Conservation (phyloP, 2,888 invertebrate species). For the Eudemis profundana region DNA sequence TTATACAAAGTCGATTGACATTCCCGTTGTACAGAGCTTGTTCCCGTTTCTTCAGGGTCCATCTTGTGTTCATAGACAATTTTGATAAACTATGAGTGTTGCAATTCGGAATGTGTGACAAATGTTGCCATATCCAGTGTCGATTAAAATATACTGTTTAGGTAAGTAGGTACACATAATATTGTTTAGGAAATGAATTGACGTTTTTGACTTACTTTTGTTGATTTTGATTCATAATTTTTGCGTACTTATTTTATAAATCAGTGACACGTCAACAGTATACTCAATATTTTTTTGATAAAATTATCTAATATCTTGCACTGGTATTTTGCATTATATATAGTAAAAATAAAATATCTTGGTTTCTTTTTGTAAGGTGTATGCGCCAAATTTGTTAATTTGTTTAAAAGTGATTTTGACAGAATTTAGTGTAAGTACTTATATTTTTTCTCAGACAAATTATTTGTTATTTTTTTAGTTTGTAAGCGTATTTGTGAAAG, state of each 20-base stretch:
- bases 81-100: constrained; percentile 19
- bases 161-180: constrained; percentile 10
- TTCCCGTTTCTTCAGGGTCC: too few species aligned
- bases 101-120: background rate
- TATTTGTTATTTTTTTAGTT: constrained; percentile 21
- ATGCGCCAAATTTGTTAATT: background rate
- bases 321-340: too few species aligned
- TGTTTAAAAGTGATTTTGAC: background rate
- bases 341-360: too few species aligned
- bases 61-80: constrained; percentile 9
- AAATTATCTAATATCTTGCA: too few species aligned
- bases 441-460: constrained; percentile 9
- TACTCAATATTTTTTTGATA: background rate
- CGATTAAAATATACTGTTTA: constrained; percentile 14
- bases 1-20: too few species aligned
- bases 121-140: constrained; percentile 28
- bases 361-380: constrained; percentile 1
- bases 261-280: background rate
- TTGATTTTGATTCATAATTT: background rate
- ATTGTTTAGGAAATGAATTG: constrained; percentile 9
- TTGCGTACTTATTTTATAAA: background rate
- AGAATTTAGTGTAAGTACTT: constrained; percentile 5
- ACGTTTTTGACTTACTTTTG: constrained; percentile 6
- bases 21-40: too few species aligned
- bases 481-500: constrained; percentile 16